These are phyloP conservation scores for Gallirallus australis DNA, from an alignment of 2,797 vertebrate species.

Conservation along the genomic window DNA sequence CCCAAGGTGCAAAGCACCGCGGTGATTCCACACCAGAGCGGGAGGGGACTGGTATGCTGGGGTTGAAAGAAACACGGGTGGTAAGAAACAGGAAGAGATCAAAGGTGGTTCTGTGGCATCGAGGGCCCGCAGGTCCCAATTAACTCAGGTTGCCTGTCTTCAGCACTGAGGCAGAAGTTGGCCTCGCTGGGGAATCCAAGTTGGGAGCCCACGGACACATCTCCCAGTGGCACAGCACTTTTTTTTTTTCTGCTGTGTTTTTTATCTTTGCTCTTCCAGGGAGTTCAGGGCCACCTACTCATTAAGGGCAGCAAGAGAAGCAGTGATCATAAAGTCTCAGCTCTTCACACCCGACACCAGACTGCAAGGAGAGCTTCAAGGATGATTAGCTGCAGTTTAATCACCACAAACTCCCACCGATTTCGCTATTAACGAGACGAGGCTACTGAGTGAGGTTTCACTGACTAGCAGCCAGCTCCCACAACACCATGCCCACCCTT, in stretches of 20 bases:
- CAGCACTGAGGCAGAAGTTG: not conserved
- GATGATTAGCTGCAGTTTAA: not conserved
- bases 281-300: not conserved
- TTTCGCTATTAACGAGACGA: not conserved
- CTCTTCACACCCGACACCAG: not conserved
- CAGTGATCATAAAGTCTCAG: not conserved
- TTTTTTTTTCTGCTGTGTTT: not conserved
- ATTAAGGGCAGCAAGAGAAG: not conserved
- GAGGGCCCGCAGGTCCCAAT: not conserved
- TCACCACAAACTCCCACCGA: not conserved
- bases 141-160: not conserved
- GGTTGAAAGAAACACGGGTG: fast-evolving
- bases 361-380: not conserved
- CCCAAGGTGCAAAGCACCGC: not conserved
- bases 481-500: fast-evolving
- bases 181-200: not conserved
- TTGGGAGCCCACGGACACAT: fast-evolving
- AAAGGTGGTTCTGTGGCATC: not conserved
- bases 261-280: not conserved
- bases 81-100: not conserved
- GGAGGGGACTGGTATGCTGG: fast-evolving
- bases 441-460: not conserved
- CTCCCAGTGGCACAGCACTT: not conserved
- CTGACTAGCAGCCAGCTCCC: not conserved
- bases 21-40: fast-evolving